Percentiles rank a stretch among this genome's conserved stretches.
Conservation (phyloP, 1,140 invertebrate genomes). For the Drosophila nigrodunni region DNA sequence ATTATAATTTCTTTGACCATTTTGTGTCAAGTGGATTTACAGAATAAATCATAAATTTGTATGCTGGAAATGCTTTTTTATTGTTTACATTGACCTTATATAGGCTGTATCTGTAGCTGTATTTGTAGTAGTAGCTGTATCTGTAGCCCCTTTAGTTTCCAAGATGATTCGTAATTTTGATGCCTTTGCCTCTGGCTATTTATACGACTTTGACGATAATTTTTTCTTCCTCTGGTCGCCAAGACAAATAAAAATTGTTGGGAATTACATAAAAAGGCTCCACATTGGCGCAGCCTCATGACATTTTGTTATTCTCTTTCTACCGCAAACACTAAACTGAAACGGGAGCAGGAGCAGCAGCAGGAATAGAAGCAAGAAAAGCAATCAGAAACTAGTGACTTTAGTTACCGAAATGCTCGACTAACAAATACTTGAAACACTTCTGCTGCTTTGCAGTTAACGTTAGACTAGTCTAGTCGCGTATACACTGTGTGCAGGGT, state of each 20-base stretch:
- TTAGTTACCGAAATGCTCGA: background rate
- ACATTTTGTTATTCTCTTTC: conserved; percentile 69
- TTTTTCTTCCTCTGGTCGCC: conserved; percentile 19
- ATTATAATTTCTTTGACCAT: background rate
- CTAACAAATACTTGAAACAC: background rate
- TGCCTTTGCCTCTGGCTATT: conserved; percentile 49
- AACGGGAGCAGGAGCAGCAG: background rate
- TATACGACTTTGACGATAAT: conserved; percentile 34
- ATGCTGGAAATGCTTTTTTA: conserved; percentile 24
- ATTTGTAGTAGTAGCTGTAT: background rate
- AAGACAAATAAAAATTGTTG: conserved; percentile 61
- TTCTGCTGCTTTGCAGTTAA: background rate
- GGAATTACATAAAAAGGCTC: conserved; percentile 79
- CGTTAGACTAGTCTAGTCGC: background rate
- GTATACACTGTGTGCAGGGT: conserved; percentile 4
- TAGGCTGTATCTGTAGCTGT: background rate
- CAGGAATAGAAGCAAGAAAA: conserved; percentile 28
- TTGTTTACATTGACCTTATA: conserved; percentile 26
- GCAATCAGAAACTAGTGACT: conserved; percentile 32
- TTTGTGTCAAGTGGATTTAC: conserved; percentile 2
- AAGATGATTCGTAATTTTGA: conserved; percentile 40
- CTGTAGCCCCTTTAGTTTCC: conserved; percentile 8
- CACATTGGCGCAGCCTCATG: conserved; percentile 74
- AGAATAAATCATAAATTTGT: conserved; percentile 24
- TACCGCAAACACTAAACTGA: conserved; percentile 6